phyloP scores from a whole-genome alignment of 2,113 vertebrate species.

The Cricetomys ansorgei region DNA sequence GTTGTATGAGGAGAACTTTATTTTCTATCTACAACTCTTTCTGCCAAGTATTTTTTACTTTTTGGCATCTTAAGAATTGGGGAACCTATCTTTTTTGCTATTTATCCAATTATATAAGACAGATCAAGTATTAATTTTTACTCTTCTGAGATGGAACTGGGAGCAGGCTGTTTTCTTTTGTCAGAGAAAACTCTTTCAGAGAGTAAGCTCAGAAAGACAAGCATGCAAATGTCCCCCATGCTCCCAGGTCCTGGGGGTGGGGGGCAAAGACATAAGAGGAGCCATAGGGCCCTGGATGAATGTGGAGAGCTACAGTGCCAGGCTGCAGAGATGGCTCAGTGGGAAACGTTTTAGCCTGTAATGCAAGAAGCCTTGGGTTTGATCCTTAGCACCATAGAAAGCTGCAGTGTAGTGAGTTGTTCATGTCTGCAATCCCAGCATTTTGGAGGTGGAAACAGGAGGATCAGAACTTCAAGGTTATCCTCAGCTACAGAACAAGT shows the following conservation, averaged over 20 bases:
- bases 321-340: neutral
- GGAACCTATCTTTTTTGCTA: neutral
- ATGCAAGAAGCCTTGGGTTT: neutral
- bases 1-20: neutral
- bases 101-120: neutral
- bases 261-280: neutral
- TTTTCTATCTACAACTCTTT: neutral
- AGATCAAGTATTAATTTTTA: neutral
- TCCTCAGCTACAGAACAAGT: neutral
- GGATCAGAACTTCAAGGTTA: neutral
- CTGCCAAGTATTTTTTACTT: neutral
- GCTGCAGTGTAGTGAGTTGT: neutral
- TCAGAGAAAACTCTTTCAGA: neutral
- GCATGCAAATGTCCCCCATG: neutral
- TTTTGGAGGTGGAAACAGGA: neutral
- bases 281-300: neutral
- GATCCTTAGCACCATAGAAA: neutral
- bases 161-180: neutral
- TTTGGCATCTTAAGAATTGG: conserved; percentile 18
- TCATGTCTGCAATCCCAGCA: neutral
- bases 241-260: fast-evolving
- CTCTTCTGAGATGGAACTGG: neutral
- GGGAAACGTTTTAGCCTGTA: neutral
- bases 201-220: neutral
- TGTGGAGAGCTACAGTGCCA: neutral